A percentile compares a stretch with the other conserved stretches of the same genome.
phyloP scores from a whole-genome alignment of 2,797 vertebrate species.

The Pipistrellus pygmaeus region DNA sequence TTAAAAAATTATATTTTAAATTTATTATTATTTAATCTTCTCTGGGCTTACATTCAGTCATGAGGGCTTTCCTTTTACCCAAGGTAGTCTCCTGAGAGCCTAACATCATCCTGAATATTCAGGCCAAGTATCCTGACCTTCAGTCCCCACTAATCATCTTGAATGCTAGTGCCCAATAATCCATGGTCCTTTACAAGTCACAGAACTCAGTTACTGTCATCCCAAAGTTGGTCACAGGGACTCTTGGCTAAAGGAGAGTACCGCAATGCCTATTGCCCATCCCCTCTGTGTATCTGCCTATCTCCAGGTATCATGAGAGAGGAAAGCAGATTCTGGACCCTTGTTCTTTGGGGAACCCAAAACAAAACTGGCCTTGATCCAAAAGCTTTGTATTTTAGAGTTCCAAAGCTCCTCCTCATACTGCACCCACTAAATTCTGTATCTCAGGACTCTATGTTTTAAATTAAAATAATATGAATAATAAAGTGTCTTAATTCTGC shows the following conservation, averaged over 20 bases:
- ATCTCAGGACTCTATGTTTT: background rate
- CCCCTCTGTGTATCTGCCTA: background rate
- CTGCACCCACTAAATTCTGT: background rate
- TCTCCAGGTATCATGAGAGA: background rate
- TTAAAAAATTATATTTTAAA: background rate
- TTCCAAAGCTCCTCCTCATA: background rate
- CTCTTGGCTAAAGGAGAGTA: background rate
- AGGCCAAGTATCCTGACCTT: background rate
- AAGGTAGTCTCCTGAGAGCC: background rate
- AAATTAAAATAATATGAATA: constrained; percentile 42
- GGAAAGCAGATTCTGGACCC: background rate
- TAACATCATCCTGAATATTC: background rate
- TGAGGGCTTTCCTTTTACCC: background rate
- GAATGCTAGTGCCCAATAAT: background rate
- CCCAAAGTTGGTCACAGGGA: background rate
- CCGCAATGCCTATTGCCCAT: background rate
- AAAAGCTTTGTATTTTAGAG: background rate
- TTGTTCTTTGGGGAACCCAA: background rate
- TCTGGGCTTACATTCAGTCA: background rate
- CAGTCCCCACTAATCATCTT: background rate
- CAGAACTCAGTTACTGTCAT: background rate
- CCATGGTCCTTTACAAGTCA: background rate
- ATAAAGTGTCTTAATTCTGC: background rate
- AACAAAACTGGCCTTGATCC: background rate
- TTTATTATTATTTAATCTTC: background rate